Evolutionary conservation across 2,113 vertebrate species (phyloP).

Genomic region (Papio anubis): DNA sequence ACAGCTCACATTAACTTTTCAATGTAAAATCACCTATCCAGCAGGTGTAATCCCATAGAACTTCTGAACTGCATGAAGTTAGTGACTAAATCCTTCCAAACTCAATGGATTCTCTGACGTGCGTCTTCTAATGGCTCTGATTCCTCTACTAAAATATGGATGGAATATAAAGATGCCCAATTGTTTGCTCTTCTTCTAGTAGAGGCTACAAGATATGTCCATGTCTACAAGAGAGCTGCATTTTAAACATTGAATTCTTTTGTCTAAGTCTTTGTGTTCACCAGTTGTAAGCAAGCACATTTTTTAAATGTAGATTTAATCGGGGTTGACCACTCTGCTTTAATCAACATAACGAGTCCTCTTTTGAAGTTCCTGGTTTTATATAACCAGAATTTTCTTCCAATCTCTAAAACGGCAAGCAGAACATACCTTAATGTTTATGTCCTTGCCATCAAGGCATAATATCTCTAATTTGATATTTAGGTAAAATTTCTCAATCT

Average conservation of each 20-base stretch:
- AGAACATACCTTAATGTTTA: not conserved
- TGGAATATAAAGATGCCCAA: not conserved
- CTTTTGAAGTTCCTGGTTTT: not conserved
- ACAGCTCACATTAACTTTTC: not conserved
- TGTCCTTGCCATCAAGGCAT: not conserved
- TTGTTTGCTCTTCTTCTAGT: slow-evolving; percentile 19
- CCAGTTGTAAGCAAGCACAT: not conserved
- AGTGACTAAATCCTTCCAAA: not conserved
- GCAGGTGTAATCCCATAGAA: not conserved
- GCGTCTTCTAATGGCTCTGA: not conserved
- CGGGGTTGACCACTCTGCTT: not conserved
- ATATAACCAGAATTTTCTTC: not conserved
- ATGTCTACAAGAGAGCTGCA: not conserved
- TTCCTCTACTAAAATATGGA: not conserved
- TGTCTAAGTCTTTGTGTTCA: not conserved
- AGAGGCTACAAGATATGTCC: not conserved
- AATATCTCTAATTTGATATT: not conserved
- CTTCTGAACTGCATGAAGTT: not conserved
- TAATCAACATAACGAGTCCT: not conserved
- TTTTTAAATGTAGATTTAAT: not conserved
- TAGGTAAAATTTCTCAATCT: not conserved
- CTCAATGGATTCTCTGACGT: not conserved
- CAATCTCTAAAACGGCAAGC: not conserved
- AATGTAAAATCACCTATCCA: not conserved
- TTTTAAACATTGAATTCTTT: not conserved